Evolutionary conservation across 1,140 invertebrate genomes (phyloP).

Genomic region (Drosophila bipectinata): DNA sequence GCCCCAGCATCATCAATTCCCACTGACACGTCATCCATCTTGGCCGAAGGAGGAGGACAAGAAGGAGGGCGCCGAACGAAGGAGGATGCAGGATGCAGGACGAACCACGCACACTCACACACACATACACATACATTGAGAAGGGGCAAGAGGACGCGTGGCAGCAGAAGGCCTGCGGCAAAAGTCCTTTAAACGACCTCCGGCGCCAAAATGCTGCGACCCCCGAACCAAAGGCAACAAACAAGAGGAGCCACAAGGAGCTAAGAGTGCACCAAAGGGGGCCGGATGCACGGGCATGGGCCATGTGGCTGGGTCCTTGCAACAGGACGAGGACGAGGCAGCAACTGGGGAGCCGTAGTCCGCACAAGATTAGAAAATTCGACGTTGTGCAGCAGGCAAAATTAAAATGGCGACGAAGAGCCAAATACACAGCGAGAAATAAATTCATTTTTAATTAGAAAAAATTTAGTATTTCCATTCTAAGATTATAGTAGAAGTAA

Average conservation of each 20-base stretch:
- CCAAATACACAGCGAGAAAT: not conserved
- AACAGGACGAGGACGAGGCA: slow-evolving; percentile 36
- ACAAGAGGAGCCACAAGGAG: slow-evolving; percentile 29
- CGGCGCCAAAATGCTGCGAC: slow-evolving; percentile 79
- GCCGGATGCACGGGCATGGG: not conserved
- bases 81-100: slow-evolving; percentile 9
- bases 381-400: slow-evolving; percentile 81
- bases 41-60: slow-evolving; percentile 27
- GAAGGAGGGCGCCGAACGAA: not conserved
- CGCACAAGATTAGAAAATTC: slow-evolving; percentile 83
- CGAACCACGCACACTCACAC: not conserved
- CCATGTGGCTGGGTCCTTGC: not conserved
- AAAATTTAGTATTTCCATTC: not conserved
- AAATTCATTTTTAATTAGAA: not conserved
- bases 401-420: slow-evolving; percentile 73
- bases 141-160: not conserved
- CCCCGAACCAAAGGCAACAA: slow-evolving; percentile 57
- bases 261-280: not conserved
- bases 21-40: slow-evolving; percentile 83
- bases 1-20: slow-evolving; percentile 78
- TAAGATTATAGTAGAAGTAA: no score
- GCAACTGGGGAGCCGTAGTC: slow-evolving; percentile 80
- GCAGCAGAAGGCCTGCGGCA: slow-evolving; percentile 69
- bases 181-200: slow-evolving; percentile 82
- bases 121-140: not conserved